Conservation (phyloP, 2,797 vertebrate genomes). For the Etheostoma nigrum region DNA sequence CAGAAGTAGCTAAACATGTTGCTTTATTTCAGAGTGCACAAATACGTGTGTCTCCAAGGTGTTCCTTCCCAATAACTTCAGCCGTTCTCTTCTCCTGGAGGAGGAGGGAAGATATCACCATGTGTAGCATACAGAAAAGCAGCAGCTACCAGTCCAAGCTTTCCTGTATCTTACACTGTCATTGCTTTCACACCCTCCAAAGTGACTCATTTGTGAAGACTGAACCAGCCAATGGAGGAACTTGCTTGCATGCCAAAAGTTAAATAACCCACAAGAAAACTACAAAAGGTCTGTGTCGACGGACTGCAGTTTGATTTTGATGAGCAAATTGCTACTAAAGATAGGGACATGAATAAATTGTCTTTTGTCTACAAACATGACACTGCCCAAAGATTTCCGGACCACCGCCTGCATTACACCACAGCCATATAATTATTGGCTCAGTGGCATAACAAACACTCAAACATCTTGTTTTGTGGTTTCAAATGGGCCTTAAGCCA, state of each 20-base stretch:
- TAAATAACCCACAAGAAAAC: conserved; percentile 1
- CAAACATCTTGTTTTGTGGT: conserved; percentile 31
- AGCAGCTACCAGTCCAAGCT: not conserved
- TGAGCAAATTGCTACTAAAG: not conserved
- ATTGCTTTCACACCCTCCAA: not conserved
- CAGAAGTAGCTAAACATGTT: not conserved
- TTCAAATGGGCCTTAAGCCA: conserved; percentile 20
- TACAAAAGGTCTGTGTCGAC: not conserved
- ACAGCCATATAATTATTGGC: conserved; percentile 13
- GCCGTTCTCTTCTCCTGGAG: not conserved
- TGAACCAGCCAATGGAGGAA: not conserved
- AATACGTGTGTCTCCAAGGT: not conserved
- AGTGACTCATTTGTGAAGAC: not conserved
- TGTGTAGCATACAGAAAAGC: not conserved
- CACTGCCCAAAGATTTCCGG: not conserved
- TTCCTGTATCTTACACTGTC: too few species aligned
- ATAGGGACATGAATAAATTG: too few species aligned
- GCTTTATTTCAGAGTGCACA: conserved; percentile 1
- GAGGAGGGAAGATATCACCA: not conserved
- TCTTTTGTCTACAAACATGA: too few species aligned
- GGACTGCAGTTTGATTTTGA: not conserved
- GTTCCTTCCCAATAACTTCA: conserved; percentile 9
- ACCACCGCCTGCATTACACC: not conserved
- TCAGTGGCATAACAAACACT: conserved; percentile 6
- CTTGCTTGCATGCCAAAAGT: not conserved